Evolutionary conservation across 2,113 vertebrate genomes (phyloP).

Genomic region (Pteropus alecto): DNA sequence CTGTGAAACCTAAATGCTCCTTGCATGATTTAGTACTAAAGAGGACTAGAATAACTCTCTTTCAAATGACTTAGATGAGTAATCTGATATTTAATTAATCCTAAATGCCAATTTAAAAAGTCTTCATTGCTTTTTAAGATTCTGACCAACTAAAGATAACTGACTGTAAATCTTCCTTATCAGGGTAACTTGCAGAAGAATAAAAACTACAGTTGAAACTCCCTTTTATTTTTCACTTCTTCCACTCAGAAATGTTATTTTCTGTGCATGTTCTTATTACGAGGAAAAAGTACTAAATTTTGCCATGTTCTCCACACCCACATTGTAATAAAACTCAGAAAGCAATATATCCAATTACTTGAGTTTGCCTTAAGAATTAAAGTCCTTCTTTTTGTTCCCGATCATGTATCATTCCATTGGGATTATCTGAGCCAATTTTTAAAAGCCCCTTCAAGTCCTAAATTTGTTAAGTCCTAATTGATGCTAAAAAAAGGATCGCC

Average conservation of each 20-base stretch:
- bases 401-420: not conserved
- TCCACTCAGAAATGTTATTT: not conserved
- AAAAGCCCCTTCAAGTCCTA: conserved; percentile 16
- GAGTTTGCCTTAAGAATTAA: not conserved
- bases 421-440: not conserved
- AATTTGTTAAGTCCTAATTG: conserved; percentile 71
- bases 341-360: not conserved
- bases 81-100: not conserved
- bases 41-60: not conserved
- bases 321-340: not conserved
- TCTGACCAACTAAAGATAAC: not conserved
- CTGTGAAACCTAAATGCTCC: not conserved
- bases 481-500: conserved; percentile 58
- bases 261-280: not conserved
- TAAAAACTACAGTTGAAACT: not conserved
- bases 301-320: not conserved
- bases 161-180: not conserved
- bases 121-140: not conserved
- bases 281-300: not conserved
- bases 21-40: not conserved
- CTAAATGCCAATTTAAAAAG: not conserved
- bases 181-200: not conserved
- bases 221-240: not conserved
- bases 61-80: not conserved
- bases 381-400: not conserved